These are phyloP conservation scores for Platysteira castanea DNA, from an alignment of 2,113 vertebrate genomes.

Conservation along the genomic window DNA sequence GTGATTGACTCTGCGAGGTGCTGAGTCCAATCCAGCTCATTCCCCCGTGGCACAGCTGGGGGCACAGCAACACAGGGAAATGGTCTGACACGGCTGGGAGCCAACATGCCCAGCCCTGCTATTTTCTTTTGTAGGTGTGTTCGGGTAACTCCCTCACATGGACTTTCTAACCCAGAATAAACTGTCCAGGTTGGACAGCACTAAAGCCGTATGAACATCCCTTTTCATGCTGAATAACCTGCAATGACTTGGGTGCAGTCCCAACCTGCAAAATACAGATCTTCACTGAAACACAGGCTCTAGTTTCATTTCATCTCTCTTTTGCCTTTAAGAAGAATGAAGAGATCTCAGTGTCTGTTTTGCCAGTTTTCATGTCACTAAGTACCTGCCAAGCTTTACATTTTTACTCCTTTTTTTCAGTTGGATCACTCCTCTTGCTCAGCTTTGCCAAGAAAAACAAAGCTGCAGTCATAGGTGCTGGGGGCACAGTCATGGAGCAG, in stretches of 20 bases:
- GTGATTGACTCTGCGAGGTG: background rate
- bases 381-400: background rate
- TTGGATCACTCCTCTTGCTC: background rate
- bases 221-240: background rate
- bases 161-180: background rate
- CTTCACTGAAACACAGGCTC: background rate
- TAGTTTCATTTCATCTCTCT: background rate
- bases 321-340: background rate
- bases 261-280: background rate
- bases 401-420: background rate
- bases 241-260: background rate
- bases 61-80: background rate
- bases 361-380: background rate
- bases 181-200: background rate
- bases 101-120: background rate
- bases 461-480: background rate
- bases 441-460: background rate
- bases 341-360: background rate
- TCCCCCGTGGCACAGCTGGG: background rate
- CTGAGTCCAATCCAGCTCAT: background rate
- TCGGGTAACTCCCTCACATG: rapidly evolving
- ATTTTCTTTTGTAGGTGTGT: background rate
- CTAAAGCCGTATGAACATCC: background rate
- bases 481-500: no score
- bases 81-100: background rate